phyloP scores from a whole-genome alignment of 2,888 invertebrate species.

The Thyatira batis region DNA sequence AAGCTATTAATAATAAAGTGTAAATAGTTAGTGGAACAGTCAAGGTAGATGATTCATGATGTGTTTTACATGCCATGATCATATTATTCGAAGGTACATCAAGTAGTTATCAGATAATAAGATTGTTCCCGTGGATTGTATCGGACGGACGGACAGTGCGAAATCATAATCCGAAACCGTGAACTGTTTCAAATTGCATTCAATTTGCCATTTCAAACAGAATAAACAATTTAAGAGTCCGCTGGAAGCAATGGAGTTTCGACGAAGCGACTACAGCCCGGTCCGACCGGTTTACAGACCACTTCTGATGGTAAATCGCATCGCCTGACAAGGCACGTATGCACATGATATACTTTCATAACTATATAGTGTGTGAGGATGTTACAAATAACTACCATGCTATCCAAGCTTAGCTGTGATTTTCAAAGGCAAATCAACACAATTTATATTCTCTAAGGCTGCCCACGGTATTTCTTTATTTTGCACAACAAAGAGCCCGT shows the following conservation, averaged over 20 bases:
- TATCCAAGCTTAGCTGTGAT: slow-evolving; percentile 28
- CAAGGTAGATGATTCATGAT: too few relatives aligned
- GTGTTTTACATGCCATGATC: too few relatives aligned
- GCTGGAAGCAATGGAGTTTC: slow-evolving; percentile 60
- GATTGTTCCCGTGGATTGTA: neutral
- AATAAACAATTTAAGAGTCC: slow-evolving; percentile 64
- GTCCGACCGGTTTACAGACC: slow-evolving; percentile 74
- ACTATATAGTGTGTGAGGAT: slow-evolving; percentile 23
- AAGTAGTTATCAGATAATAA: neutral
- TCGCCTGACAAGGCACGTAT: slow-evolving; percentile 68
- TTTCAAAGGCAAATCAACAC: slow-evolving; percentile 18
- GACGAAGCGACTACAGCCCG: slow-evolving; percentile 58
- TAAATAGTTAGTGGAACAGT: too few relatives aligned
- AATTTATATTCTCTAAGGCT: neutral
- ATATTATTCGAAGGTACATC: too few relatives aligned
- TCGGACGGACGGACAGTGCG: slow-evolving; percentile 11
- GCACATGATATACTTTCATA: slow-evolving; percentile 47
- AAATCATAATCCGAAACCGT: slow-evolving; percentile 11
- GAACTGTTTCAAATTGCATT: slow-evolving; percentile 38
- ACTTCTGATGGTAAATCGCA: slow-evolving; percentile 77
- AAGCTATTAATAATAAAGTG: too few relatives aligned
- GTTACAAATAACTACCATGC: slow-evolving; percentile 26
- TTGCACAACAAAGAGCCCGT: slow-evolving; percentile 1
- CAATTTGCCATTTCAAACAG: slow-evolving; percentile 62
- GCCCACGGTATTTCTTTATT: neutral